Conservation (phyloP, 2,888 invertebrate genomes). For the Clivina fossor region DNA sequence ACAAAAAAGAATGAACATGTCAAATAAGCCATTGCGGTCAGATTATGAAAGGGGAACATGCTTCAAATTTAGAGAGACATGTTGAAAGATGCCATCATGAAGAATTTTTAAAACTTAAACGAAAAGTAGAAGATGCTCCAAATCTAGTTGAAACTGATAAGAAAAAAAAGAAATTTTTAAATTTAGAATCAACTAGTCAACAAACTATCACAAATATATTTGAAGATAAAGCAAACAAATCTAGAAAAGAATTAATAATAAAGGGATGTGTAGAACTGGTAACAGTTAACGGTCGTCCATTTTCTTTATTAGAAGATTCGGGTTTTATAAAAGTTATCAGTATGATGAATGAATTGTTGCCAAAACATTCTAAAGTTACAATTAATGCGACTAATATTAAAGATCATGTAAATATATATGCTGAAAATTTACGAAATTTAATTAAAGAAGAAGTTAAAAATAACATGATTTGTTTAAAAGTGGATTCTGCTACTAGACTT, state of each 20-base stretch:
- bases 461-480: constrained; percentile 29
- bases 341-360: constrained; percentile 7
- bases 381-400: constrained; percentile 2
- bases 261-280: constrained; percentile 29
- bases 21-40: background rate
- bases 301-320: constrained; percentile 21
- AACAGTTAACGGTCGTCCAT: constrained; percentile 27
- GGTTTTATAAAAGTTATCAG: constrained; percentile 25
- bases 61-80: constrained; percentile 13
- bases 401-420: background rate
- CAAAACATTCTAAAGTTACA: constrained; percentile 1
- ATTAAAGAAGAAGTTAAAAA: constrained; percentile 19
- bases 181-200: background rate
- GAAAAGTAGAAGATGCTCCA: background rate
- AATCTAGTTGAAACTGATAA: background rate
- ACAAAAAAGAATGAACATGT: background rate
- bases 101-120: constrained; percentile 7
- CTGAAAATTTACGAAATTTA: constrained; percentile 1
- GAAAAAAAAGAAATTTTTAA: background rate
- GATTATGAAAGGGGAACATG: constrained; percentile 12
- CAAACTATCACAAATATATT: constrained; percentile 2
- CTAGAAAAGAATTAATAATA: constrained; percentile 8
- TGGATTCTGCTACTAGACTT: constrained; percentile 22
- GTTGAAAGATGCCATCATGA: constrained; percentile 4
- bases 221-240: background rate